Conservation (phyloP, 2,888 invertebrate genomes). For the Eupithecia abbreviata region DNA sequence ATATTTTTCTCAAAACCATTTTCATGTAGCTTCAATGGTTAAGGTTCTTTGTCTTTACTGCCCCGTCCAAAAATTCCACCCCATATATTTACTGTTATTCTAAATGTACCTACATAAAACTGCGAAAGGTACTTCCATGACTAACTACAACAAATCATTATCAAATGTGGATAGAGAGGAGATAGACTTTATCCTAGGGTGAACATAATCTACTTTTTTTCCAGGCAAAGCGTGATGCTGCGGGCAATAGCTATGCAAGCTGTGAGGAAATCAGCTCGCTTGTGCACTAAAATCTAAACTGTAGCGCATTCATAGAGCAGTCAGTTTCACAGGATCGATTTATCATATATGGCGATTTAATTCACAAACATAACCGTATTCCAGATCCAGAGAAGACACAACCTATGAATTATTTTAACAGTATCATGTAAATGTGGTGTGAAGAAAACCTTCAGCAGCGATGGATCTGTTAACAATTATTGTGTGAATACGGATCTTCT, state of each 20-base stretch:
- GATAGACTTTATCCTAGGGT: not conserved
- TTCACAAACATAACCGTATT: not conserved
- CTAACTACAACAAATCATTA: no score
- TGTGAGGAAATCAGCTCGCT: not conserved
- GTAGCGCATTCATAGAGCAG: slow-evolving; percentile 1
- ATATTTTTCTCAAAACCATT: no score
- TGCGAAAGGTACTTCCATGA: no score
- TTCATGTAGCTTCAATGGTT: no score
- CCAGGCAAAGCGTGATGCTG: not conserved
- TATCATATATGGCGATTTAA: not conserved
- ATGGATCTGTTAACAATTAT: no score
- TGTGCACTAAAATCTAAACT: not conserved
- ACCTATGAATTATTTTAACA: not conserved
- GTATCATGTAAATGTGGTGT: not conserved
- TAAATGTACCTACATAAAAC: no score
- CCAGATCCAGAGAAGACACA: not conserved
- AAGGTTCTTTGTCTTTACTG: no score
- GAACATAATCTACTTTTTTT: not conserved
- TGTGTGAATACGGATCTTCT: not conserved
- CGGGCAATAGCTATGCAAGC: not conserved
- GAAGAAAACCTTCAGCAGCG: no score
- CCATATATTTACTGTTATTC: no score
- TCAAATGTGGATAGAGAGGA: no score
- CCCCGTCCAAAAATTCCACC: no score
- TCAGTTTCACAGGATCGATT: not conserved